phyloP scores from a whole-genome alignment of 1,140 invertebrate species.

The Eriocheir sinensis region DNA sequence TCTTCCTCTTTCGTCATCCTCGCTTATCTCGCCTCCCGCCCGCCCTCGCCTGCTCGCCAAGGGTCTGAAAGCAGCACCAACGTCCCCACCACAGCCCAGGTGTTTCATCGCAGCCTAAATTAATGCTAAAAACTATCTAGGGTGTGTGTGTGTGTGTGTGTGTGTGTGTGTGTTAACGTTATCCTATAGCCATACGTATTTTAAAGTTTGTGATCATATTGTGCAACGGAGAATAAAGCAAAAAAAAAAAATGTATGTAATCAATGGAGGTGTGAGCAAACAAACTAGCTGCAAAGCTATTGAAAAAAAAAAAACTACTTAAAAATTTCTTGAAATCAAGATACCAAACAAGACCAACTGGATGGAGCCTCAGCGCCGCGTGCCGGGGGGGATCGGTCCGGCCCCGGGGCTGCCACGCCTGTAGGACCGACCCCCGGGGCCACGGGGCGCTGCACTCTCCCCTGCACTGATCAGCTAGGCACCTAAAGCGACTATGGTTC shows the following conservation, averaged over 20 bases:
- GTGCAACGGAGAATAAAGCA: neutral
- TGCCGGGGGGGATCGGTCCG: neutral
- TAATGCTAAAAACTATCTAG: no score
- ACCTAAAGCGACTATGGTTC: neutral
- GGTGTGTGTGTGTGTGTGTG: no score
- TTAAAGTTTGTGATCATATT: neutral
- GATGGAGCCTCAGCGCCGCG: neutral
- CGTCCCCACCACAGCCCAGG: slow-evolving; percentile 30
- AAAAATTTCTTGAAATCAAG: neutral
- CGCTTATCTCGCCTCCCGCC: slow-evolving; percentile 1
- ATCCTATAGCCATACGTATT: no score
- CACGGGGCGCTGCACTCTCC: neutral
- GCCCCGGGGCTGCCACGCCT: neutral
- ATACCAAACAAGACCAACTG: neutral
- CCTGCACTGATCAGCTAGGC: neutral
- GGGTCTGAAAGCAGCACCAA: neutral
- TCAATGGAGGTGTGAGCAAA: neutral
- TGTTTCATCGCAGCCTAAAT: slow-evolving; percentile 17
- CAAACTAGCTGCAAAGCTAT: neutral
- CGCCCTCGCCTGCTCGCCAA: neutral
- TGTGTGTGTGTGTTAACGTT: no score
- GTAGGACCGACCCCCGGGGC: neutral
- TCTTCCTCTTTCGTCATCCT: neutral
- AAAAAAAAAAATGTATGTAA: neutral
- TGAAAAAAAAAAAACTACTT: neutral